Evolutionary conservation across 2,888 invertebrate genomes (phyloP), one percentile per base, ranked within the genome.

Genomic region (Acrobasis repandana): DNA sequence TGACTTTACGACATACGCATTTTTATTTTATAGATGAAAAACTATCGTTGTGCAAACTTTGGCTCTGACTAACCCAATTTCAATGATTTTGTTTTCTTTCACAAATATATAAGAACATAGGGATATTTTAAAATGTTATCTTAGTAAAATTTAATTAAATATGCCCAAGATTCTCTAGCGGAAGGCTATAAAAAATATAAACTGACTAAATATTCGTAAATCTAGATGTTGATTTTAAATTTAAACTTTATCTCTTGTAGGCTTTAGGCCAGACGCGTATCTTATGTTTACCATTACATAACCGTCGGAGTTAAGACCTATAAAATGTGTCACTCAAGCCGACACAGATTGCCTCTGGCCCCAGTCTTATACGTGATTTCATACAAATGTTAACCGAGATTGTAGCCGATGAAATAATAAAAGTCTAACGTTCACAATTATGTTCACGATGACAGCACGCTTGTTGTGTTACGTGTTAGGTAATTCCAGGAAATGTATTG

Each of bases 401-500:
- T 57, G 18, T 47, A 14, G 20, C 48, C 18, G 48, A 8, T 57
- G 36, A 16, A 38, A 50, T 49, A 36, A 50, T 58, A 58, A 58
- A 58, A 58, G 18, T 58, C 58, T 49, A 49, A 49, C 58, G n/a
- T n/a, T 50, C 33, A 14, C 18, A 50, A n/a, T 58, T 49, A 58
- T 49, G 58, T 48, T 57, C 47, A 48, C 16, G 48, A 54, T 38
- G 54, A 48, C 10, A 48, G 48, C 58, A 20, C 38, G 9, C 49
- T 48, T 50, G 49, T 58, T 18, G 49, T 18, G 16, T 34, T 56
- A 46, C 52, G 36, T 36, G 52, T 52, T 34, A 16, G 16, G 36
- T 52, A 52, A 52, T 4, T 2, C 52, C 10, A 36, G 52, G 8
- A 52, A 52, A 36, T 36, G 33, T 52, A 36, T 33, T 38, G 43